These are phyloP conservation scores for Metopia argyrocephala DNA, from an alignment of 2,888 invertebrate species.

Conservation along the genomic window DNA sequence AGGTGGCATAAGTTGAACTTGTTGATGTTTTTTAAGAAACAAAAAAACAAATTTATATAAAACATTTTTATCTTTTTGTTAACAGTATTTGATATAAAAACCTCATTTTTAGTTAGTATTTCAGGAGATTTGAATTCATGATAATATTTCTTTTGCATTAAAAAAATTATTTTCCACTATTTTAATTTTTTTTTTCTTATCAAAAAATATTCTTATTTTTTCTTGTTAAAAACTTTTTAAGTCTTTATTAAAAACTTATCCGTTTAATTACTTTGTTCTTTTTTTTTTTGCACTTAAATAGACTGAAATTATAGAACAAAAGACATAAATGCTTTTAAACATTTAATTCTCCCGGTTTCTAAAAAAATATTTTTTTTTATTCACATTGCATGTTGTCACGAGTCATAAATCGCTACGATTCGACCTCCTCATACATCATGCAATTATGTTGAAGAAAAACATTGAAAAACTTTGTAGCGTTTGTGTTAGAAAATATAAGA, in stretches of 20 bases:
- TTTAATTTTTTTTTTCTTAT: not conserved
- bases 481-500: conserved; percentile 15
- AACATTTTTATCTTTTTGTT: not conserved
- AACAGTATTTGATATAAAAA: too few species aligned
- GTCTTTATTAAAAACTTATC: not conserved
- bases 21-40: not conserved
- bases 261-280: conserved; percentile 22
- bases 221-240: not conserved
- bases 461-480: conserved; percentile 23
- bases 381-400: conserved; percentile 62
- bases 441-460: conserved; percentile 37
- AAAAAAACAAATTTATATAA: not conserved
- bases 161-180: too few species aligned
- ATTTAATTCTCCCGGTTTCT: conserved; percentile 30
- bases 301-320: conserved; percentile 41
- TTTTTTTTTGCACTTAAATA: conserved; percentile 11
- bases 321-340: conserved; percentile 51
- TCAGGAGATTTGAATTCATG: too few species aligned
- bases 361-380: conserved; percentile 23
- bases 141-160: too few species aligned
- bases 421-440: conserved; percentile 54
- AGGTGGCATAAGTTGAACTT: not conserved
- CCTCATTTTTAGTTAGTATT: too few species aligned
- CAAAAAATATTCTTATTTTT: not conserved
- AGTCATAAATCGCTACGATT: conserved; percentile 57